These are phyloP conservation scores for Smittia sp. DNA, from an alignment of 2,888 invertebrate species.

Conservation along the genomic window DNA sequence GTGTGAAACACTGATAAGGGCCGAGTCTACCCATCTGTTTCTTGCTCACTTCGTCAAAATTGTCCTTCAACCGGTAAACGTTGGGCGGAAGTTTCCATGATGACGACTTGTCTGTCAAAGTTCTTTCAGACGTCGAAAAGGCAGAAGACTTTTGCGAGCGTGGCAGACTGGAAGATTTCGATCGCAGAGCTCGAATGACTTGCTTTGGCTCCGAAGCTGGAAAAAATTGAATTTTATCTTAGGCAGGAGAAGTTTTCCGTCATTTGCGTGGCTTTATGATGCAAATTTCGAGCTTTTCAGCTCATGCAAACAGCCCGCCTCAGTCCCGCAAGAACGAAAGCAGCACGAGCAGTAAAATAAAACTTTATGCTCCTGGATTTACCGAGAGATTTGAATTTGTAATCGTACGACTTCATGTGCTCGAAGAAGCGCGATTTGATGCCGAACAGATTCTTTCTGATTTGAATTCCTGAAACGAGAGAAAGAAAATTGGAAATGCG, in stretches of 20 bases:
- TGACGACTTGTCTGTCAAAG: background rate
- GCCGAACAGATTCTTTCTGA: slow-evolving; percentile 33
- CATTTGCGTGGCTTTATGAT: background rate
- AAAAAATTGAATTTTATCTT: background rate
- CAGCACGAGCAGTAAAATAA: background rate
- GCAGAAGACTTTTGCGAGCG: background rate
- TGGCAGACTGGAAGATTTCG: background rate
- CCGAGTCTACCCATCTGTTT: slow-evolving; percentile 21
- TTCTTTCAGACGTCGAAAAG: background rate
- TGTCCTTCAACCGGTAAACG: slow-evolving; percentile 7
- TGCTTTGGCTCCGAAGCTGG: slow-evolving; percentile 29
- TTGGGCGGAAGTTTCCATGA: slow-evolving; percentile 35
- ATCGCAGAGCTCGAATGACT: slow-evolving; percentile 27
- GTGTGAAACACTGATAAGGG: slow-evolving; percentile 30
- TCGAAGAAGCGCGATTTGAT: slow-evolving; percentile 21
- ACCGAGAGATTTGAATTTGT: slow-evolving; percentile 33
- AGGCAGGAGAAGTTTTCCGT: background rate
- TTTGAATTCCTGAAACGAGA: slow-evolving; percentile 36
- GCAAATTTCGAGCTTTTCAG: background rate
- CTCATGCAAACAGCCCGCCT: background rate
- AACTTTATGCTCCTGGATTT: background rate
- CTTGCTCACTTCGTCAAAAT: background rate
- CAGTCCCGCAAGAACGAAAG: background rate
- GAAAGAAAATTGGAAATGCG: background rate
- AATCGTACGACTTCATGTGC: slow-evolving; percentile 31